Conservation (phyloP, 2,888 invertebrate species). For the Caenorhabditis sp. region DNA sequence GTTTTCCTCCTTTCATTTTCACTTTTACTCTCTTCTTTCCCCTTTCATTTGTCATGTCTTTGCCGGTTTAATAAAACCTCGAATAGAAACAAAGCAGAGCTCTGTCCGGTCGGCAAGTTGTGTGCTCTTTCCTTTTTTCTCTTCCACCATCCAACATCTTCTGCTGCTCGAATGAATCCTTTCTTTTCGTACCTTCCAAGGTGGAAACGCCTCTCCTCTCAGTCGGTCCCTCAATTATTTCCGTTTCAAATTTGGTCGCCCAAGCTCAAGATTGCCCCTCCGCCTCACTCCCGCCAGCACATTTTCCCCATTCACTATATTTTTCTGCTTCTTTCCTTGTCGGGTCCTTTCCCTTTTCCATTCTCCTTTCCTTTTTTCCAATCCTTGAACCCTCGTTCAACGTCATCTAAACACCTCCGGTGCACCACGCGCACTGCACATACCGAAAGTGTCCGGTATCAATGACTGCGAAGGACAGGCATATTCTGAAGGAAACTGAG, state of each 20-base stretch:
- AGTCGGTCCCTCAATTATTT: slow-evolving; percentile 40
- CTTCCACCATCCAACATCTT: too few species aligned
- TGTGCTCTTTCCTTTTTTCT: too few species aligned
- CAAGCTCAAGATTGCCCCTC: neutral
- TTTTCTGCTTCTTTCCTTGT: too few species aligned
- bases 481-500: neutral
- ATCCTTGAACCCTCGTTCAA: neutral
- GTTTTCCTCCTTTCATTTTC: neutral
- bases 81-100: neutral
- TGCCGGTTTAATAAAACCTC: too few species aligned
- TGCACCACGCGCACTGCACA: too few species aligned
- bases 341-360: too few species aligned
- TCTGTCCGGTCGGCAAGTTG: too few species aligned
- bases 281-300: neutral
- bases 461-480: slow-evolving; percentile 4
- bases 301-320: slow-evolving; percentile 7
- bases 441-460: slow-evolving; percentile 9
- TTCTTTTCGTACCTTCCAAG: slow-evolving; percentile 42
- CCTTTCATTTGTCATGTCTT: neutral
- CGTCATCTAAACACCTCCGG: neutral
- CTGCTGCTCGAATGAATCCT: slow-evolving; percentile 47
- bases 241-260: slow-evolving; percentile 50
- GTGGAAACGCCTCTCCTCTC: neutral
- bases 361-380: slow-evolving; percentile 1
- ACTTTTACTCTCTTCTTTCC: too few species aligned